Conservation (phyloP, 2,888 invertebrate species). For the Piscicola geometra region DNA sequence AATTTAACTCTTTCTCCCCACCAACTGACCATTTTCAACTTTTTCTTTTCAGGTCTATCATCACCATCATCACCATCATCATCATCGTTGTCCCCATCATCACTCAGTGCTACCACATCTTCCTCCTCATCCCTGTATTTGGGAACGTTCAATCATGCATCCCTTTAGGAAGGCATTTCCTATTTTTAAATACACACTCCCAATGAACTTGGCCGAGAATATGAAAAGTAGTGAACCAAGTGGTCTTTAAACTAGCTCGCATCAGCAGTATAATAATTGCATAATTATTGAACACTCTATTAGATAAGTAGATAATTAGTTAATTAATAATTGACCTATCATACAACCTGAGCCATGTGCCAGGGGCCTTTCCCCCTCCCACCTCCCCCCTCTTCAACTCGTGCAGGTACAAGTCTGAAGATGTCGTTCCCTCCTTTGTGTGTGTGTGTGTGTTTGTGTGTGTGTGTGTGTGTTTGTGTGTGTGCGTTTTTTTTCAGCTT, state of each 20-base stretch:
- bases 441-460: no score
- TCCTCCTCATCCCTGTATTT: background rate
- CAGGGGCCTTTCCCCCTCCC: background rate
- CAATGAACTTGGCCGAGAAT: background rate
- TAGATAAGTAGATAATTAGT: no score
- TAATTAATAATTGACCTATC: no score
- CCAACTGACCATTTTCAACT: background rate
- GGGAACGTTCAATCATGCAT: no score
- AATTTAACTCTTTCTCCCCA: no score
- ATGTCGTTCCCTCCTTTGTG: background rate
- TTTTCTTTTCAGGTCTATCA: background rate
- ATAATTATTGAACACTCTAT: no score
- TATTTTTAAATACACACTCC: background rate
- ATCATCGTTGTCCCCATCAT: background rate
- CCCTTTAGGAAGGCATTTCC: no score
- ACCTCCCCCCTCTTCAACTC: constrained; percentile 17
- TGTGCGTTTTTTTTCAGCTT: background rate
- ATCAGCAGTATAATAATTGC: no score
- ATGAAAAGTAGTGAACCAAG: background rate
- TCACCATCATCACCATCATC: background rate
- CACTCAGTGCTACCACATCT: background rate
- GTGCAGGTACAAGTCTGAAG: constrained; percentile 11
- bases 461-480: no score
- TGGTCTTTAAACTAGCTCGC: background rate
- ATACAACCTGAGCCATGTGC: constrained; percentile 38